These are phyloP conservation scores for Poeciliopsis turneri DNA, from an alignment of 2,797 vertebrate species.

Conservation along the genomic window DNA sequence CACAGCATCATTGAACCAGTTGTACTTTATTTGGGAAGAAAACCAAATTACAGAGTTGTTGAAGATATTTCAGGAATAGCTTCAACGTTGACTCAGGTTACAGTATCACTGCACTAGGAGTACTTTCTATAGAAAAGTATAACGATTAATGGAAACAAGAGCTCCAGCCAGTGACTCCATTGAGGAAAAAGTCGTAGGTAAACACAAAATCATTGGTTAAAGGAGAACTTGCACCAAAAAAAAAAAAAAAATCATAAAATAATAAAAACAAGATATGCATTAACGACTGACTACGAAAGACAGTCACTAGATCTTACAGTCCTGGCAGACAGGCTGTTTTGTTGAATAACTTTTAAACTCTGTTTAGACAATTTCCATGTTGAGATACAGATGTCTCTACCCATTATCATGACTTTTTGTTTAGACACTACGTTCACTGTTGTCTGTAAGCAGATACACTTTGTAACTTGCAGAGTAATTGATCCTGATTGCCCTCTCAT, in stretches of 20 bases:
- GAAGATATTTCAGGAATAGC: background rate
- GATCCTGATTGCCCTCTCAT: constrained; percentile 20
- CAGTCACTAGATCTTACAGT: background rate
- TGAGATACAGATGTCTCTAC: background rate
- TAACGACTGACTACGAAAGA: background rate
- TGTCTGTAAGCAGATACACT: constrained; percentile 13
- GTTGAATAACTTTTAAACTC: constrained; percentile 9
- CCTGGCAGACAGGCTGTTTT: background rate
- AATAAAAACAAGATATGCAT: background rate
- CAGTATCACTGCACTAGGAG: background rate
- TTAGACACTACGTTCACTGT: background rate
- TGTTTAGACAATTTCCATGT: background rate
- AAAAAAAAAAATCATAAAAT: background rate
- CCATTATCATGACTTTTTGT: constrained; percentile 13
- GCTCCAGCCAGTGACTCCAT: background rate
- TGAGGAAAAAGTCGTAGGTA: background rate
- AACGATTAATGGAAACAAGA: background rate
- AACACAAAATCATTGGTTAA: background rate
- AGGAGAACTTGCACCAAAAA: background rate
- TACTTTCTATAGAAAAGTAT: background rate
- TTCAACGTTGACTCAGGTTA: background rate
- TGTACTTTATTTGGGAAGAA: background rate
- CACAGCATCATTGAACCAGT: background rate
- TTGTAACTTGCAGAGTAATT: constrained; percentile 21
- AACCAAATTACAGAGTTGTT: background rate